These are phyloP conservation scores for Orbicella faveolata DNA, from an alignment of 64 coral and sea anemone species.

Conservation along the genomic window DNA sequence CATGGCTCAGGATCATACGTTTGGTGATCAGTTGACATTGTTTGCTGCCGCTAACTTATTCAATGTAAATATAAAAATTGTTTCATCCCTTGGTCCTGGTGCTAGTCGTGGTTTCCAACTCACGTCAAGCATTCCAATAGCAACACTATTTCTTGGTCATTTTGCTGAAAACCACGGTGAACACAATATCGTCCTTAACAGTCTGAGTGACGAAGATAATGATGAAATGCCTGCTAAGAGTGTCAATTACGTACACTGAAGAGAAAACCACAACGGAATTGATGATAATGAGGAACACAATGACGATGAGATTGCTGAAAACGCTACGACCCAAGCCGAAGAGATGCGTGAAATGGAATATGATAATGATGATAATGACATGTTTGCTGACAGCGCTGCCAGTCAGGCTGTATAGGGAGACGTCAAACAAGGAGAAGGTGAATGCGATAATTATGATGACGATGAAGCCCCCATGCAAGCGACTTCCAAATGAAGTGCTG, in stretches of 20 bases:
- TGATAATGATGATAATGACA: not conserved
- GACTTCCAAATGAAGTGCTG: constrained; percentile 29
- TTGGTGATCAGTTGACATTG: constrained; percentile 26
- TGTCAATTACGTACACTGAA: not conserved
- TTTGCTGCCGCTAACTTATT: not conserved
- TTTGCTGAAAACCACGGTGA: constrained; percentile 26
- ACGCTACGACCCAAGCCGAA: not conserved
- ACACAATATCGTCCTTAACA: not conserved
- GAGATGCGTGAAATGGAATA: not conserved
- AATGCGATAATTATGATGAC: not conserved
- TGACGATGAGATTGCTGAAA: not conserved
- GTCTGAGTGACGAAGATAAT: not conserved
- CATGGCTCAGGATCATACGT: not conserved
- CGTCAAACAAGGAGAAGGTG: not conserved
- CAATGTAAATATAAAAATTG: constrained; percentile 7
- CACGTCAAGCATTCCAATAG: not conserved
- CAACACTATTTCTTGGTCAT: constrained; percentile 16
- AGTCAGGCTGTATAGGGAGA: not conserved
- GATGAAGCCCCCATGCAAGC: not conserved
- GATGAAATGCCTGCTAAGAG: not conserved
- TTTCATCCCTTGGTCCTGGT: not conserved
- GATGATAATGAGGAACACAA: not conserved
- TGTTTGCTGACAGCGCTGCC: too few species aligned
- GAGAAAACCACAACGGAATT: not conserved
- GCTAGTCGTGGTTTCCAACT: not conserved